These are phyloP conservation scores for Fukomys damarensis DNA, from an alignment of 2,113 vertebrate genomes.

Conservation along the genomic window DNA sequence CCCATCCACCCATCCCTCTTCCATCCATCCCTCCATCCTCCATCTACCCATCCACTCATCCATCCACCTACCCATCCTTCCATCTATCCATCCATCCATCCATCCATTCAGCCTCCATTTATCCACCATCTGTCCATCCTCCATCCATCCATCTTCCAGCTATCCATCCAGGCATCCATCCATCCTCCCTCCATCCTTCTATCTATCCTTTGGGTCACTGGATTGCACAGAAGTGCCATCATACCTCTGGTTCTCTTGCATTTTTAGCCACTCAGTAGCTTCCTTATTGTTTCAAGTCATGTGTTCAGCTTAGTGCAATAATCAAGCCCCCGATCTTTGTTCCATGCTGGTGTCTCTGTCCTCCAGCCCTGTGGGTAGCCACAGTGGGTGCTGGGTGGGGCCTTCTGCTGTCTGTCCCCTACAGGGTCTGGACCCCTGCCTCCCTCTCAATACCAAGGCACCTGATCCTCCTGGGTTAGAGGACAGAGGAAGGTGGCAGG, in stretches of 20 bases:
- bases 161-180: no score
- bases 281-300: neutral
- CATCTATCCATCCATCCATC: neutral
- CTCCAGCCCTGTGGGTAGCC: neutral
- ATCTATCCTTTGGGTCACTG: neutral
- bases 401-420: neutral
- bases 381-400: rapidly evolving
- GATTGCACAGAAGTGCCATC: neutral
- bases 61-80: no score
- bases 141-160: no score
- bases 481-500: neutral
- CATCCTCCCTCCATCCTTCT: neutral
- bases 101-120: neutral
- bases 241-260: neutral
- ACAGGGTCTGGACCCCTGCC: no score
- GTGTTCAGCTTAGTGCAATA: neutral
- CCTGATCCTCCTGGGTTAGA: neutral
- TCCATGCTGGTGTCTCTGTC: neutral
- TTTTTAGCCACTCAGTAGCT: neutral
- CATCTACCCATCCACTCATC: no score
- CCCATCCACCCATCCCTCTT: neutral
- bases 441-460: neutral
- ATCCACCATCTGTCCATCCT: rapidly evolving
- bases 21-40: no score
- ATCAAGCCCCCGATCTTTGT: neutral